Percentiles rank a stretch among this genome's conserved stretches.
phyloP scores from a whole-genome alignment of 2,113 vertebrate species.

The Setophaga coronata region DNA sequence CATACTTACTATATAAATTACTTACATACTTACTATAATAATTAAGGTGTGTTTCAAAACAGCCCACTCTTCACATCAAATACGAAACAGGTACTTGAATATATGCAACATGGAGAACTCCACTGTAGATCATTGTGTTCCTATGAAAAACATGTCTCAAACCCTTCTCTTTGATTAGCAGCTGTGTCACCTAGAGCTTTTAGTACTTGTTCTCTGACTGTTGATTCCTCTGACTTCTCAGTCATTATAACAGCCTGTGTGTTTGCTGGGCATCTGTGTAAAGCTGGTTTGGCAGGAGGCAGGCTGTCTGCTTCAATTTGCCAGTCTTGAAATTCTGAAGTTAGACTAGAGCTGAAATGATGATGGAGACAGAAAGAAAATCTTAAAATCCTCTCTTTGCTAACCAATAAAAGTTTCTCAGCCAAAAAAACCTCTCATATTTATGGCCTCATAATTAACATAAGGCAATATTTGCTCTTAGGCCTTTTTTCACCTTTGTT shows the following conservation, averaged over 20 bases:
- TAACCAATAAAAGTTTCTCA: not conserved
- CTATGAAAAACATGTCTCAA: not conserved
- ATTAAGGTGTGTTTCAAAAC: not conserved
- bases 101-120: not conserved
- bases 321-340: not conserved
- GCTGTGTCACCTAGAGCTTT: not conserved
- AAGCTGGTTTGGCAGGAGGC: not conserved
- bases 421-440: not conserved
- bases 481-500: not conserved
- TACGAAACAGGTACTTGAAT: not conserved
- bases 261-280: not conserved
- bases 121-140: not conserved
- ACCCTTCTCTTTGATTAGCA: not conserved
- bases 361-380: not conserved
- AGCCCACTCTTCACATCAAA: not conserved
- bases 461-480: not conserved
- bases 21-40: not conserved
- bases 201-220: not conserved
- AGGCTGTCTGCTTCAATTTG: not conserved
- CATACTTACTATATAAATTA: too few relatives aligned
- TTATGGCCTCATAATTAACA: not conserved
- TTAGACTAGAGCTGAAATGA: not conserved
- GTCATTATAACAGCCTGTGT: not conserved
- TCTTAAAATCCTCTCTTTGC: not conserved
- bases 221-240: not conserved